phyloP scores from a whole-genome alignment of 2,888 invertebrate genomes.

The Tineola bisselliella region DNA sequence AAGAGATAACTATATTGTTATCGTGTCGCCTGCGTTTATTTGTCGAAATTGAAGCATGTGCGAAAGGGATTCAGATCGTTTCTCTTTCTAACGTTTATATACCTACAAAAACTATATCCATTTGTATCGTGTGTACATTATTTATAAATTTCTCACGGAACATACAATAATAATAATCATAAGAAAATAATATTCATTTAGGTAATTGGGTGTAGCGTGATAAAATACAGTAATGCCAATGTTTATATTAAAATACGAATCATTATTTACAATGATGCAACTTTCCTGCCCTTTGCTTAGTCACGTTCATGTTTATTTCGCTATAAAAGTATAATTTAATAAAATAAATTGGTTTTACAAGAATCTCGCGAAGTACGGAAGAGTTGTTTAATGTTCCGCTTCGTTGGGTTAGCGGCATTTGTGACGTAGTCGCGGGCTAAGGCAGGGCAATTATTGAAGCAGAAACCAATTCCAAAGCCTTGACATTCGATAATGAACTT shows the following conservation, averaged over 20 bases:
- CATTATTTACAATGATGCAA: background rate
- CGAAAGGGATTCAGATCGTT: too few relatives aligned
- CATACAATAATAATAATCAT: background rate
- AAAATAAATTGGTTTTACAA: background rate
- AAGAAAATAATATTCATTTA: background rate
- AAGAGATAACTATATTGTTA: too few relatives aligned
- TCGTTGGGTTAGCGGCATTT: background rate
- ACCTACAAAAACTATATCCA: too few relatives aligned
- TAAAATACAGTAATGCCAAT: background rate
- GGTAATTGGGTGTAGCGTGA: background rate
- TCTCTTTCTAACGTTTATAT: too few relatives aligned
- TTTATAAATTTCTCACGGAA: background rate
- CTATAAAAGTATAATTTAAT: too few relatives aligned
- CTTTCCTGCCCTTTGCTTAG: background rate
- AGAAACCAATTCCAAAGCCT: slow-evolving; percentile 2
- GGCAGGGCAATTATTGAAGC: slow-evolving; percentile 13
- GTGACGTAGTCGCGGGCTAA: background rate
- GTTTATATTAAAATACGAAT: background rate
- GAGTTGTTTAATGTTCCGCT: slow-evolving; percentile 3
- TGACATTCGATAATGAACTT: slow-evolving; percentile 4
- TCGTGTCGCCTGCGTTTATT: too few relatives aligned
- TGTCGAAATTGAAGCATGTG: too few relatives aligned
- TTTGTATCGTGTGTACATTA: too few relatives aligned
- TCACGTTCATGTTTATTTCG: background rate
- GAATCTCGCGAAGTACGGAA: background rate